Base-by-base conservation (phyloP, 2,888 invertebrate genomes). In the Clistopyga incitator region DNA sequence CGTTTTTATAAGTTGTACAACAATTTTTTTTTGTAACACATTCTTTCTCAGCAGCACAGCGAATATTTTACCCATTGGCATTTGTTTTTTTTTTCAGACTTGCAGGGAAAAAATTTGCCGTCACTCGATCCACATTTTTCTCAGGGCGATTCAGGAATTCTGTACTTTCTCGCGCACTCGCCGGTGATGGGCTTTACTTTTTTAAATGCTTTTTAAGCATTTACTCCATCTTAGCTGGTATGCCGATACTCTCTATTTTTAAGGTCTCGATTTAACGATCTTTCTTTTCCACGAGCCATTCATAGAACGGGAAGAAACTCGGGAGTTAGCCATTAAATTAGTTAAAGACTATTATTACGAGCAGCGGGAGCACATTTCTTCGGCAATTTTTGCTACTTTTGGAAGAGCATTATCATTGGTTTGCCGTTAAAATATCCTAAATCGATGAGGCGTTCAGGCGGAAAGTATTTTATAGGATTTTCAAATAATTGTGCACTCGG, bases 181-280 rank as follows among this genome's bases (percentile, higher is more conserved):
- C 10, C 11, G 18, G 34, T 1, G 18, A 38, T 52, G 34, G 13
- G 25, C 23, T 25, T 25, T 25, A 56, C 25, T 0, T 25, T 23
- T 23, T 56, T 25, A 38, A 38, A 38, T 25, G 10, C 11, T 56
- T 56, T 13, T 13, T 2, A 1, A 15, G 3, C 25, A n/a, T 34
- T 4, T 59, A 2, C 61, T 61, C 61, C 10, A n/a, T 38, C 38
- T 38, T 34, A 59, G 42, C 20, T 23, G 64, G 23, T 65, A 65
- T 13, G 11, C 18, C 64, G 64, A 20, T 38, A 18, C 70, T 52
- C 70, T 70, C 38, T 54, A 52, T 38, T 34, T 52, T 65, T 8
- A 38, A 56, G 20, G 42, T n/a, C 71, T 20, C 42, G 18, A 38
- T 56, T 71, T 56, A 54, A 71, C 56, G 71, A 56, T 71, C 71